Evolutionary conservation across 2,888 invertebrate genomes (phyloP).

Genomic region (Tinea pellionella): DNA sequence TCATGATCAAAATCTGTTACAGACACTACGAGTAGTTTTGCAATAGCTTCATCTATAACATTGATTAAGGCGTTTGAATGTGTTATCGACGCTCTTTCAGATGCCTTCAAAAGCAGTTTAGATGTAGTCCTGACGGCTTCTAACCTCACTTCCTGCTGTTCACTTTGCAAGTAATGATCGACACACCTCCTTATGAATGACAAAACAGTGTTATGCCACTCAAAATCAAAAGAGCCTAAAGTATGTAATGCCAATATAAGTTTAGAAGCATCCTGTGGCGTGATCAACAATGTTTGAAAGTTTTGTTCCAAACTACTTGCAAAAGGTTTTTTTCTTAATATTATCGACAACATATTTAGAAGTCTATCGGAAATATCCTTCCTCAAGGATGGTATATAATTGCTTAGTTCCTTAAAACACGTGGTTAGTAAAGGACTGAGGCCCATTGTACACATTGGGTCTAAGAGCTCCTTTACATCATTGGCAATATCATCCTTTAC

Average conservation of each 20-base stretch:
- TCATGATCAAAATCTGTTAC: constrained; percentile 96
- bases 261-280: constrained; percentile 81
- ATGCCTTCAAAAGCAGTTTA: constrained; percentile 85
- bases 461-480: constrained; percentile 86
- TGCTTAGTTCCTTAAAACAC: constrained; percentile 90
- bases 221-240: constrained; percentile 91
- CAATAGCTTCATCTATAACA: constrained; percentile 92
- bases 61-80: constrained; percentile 86
- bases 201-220: constrained; percentile 86
- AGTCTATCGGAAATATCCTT: constrained; percentile 93
- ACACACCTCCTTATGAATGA: constrained; percentile 95
- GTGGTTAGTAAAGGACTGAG: constrained; percentile 91
- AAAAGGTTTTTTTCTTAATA: constrained; percentile 88
- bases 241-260: constrained; percentile 93
- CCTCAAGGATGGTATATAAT: constrained; percentile 88
- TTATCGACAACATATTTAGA: constrained; percentile 89
- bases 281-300: constrained; percentile 58
- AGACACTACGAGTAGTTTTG: constrained; percentile 90
- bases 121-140: constrained; percentile 96
- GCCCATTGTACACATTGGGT: constrained; percentile 92
- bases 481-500: constrained; percentile 81
- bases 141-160: constrained; percentile 87
- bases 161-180: constrained; percentile 89
- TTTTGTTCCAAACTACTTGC: constrained; percentile 72
- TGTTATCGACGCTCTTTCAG: constrained; percentile 73